Evolutionary conservation across 2,888 invertebrate genomes (phyloP), one percentile per base, ranked within the genome.

Genomic region (Brachypalpus laphriformis): DNA sequence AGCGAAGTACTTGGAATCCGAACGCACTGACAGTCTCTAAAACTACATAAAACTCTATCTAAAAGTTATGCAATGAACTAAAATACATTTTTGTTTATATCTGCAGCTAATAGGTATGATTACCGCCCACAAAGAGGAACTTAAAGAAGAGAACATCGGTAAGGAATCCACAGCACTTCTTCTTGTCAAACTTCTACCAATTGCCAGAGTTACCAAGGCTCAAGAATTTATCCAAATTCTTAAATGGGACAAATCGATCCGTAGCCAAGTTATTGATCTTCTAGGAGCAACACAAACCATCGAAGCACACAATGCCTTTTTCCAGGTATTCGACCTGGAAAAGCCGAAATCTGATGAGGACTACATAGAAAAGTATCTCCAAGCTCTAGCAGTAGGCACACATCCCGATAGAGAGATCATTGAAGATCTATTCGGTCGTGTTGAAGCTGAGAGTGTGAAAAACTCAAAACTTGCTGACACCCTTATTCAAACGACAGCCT

Each of bases 361-460:
- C 16, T 91, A 94, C 31, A 93, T 94, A 0, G 97, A 97, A 89
- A 92, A 96, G 76, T 97, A 96, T 90, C 92, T 97, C 1, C 95
- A 96, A 93, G 94, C 95, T 0, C 90, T 96, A 8, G 95, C 96
- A 0, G 92, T 95, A 56, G 94, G 94, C 0, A 94, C 95, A 0
- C 93, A 95, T 88, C 95, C 96, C 0, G 93, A 93, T 45, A 92
- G 93, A 37, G 90, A 90, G 45, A 91, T 94, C n/a, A 89, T 94
- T 9, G 90, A 91, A 74, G 89, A 91, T 72, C 87, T 92, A 0
- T 89, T 89, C 16, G 54, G 72, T 6, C 63, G 88, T 8, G 78
- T 90, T 5, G 72, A 87, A 7, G 22, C 93, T 88, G 92, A 90
- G 25, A 92, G 89, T 82, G 91, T 92, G 22, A 89, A 93, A 49